Evolutionary conservation across 2,113 vertebrate genomes (phyloP).

Genomic region (Conger conger): DNA sequence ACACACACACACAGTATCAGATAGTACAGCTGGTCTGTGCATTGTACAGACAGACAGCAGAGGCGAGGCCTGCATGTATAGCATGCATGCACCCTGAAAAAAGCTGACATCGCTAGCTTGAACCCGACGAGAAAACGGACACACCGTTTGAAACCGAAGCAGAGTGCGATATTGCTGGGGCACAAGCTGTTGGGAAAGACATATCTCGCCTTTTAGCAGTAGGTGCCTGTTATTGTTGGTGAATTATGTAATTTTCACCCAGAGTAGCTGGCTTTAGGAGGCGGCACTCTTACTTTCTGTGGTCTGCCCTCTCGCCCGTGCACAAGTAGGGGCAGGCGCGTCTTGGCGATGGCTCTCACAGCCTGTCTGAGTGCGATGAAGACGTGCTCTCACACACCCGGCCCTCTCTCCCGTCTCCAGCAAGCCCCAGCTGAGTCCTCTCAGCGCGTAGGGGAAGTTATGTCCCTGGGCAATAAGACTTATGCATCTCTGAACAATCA

Average conservation of each 20-base stretch:
- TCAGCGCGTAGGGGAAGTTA: not conserved
- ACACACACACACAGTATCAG: constrained; percentile 35
- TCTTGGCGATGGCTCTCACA: not conserved
- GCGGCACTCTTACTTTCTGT: not conserved
- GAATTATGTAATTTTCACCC: not conserved
- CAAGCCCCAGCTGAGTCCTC: not conserved
- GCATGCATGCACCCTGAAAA: not conserved
- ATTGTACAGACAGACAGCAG: not conserved
- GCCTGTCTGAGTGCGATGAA: not conserved
- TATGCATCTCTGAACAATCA: constrained; percentile 18
- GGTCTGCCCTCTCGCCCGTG: not conserved
- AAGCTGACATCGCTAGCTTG: not conserved
- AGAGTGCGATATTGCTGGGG: not conserved
- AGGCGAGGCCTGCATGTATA: not conserved
- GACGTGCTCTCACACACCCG: not conserved
- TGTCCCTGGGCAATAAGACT: not conserved
- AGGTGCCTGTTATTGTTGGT: not conserved
- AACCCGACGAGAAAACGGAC: not conserved
- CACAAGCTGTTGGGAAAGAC: not conserved
- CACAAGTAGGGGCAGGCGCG: not conserved
- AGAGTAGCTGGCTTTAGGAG: not conserved
- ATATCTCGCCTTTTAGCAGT: not conserved
- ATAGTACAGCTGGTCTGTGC: not conserved
- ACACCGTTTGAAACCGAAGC: not conserved
- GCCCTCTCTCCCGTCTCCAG: not conserved